phyloP scores from a whole-genome alignment of 2,888 invertebrate genomes.

The Ormyrus nitidulus region DNA sequence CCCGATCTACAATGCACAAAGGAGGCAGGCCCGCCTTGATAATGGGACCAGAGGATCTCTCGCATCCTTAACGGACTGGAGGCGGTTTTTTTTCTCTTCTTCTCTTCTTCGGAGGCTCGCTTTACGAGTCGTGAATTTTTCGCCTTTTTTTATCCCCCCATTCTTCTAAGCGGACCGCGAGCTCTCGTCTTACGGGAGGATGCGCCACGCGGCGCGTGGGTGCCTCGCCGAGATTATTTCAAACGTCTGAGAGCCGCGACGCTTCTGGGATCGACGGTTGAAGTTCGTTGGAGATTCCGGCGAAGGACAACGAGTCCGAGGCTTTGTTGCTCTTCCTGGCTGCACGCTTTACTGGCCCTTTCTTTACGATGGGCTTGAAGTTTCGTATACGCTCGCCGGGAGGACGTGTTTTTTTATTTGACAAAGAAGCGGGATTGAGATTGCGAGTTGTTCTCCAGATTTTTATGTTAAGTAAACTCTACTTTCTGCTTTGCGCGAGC shows the following conservation, averaged over 20 bases:
- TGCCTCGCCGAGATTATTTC: conserved; percentile 28
- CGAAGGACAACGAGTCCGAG: neutral
- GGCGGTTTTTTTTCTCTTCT: neutral
- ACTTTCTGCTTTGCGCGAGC: too few species aligned
- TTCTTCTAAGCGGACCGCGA: conserved; percentile 24
- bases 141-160: conserved; percentile 45
- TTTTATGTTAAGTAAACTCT: too few species aligned
- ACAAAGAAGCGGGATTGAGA: too few species aligned
- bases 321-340: conserved; percentile 45
- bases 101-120: neutral
- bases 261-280: neutral
- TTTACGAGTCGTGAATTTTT: conserved; percentile 35
- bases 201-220: conserved; percentile 35
- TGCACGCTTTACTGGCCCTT: conserved; percentile 41
- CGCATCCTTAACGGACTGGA: conserved; percentile 35
- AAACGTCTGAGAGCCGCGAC: too few species aligned
- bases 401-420: too few species aligned
- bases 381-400: neutral
- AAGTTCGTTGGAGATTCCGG: conserved; percentile 36
- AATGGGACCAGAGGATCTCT: conserved; percentile 39
- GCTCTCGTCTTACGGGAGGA: conserved; percentile 11
- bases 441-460: too few species aligned
- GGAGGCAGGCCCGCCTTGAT: conserved; percentile 46
- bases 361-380: conserved; percentile 34
- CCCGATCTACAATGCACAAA: conserved; percentile 49